A percentile compares a stretch with the other conserved stretches of the same genome.
These are phyloP conservation scores for Lepidostoma basale DNA, from an alignment of 1,140 invertebrate genomes.

Conservation along the genomic window DNA sequence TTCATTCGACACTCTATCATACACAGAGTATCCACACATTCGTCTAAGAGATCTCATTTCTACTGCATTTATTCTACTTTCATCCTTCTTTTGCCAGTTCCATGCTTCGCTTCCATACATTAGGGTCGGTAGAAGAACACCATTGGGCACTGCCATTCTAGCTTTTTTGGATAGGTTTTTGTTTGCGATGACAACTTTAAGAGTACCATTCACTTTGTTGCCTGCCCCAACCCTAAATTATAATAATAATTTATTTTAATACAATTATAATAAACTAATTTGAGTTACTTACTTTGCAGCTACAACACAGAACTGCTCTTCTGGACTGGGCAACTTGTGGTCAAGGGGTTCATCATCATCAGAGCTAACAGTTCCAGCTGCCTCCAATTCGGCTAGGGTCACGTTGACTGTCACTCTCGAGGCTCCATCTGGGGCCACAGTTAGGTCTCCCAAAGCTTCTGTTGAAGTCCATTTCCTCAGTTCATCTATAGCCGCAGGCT, in stretches of 20 bases:
- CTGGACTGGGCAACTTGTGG: conserved; percentile 81
- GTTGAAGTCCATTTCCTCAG: conserved; percentile 83
- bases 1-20: no score
- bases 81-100: no score
- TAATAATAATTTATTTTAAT: not conserved
- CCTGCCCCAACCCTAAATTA: no score
- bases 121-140: no score
- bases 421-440: conserved; percentile 76
- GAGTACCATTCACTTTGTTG: no score
- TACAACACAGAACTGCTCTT: conserved; percentile 79
- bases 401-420: conserved; percentile 61
- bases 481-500: conserved; percentile 81
- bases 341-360: conserved; percentile 74
- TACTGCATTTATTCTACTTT: no score
- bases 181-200: no score
- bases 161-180: no score
- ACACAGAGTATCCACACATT: no score
- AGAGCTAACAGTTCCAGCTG: conserved; percentile 55
- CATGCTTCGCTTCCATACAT: no score
- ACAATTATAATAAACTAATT: conserved; percentile 6
- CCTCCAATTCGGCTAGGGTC: conserved; percentile 58
- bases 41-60: no score
- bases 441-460: conserved; percentile 82
- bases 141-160: no score
- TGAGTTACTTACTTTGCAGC: conserved; percentile 72